Evolutionary conservation across 2,797 vertebrate species (phyloP).

Genomic region (Phoebastria nigripes): DNA sequence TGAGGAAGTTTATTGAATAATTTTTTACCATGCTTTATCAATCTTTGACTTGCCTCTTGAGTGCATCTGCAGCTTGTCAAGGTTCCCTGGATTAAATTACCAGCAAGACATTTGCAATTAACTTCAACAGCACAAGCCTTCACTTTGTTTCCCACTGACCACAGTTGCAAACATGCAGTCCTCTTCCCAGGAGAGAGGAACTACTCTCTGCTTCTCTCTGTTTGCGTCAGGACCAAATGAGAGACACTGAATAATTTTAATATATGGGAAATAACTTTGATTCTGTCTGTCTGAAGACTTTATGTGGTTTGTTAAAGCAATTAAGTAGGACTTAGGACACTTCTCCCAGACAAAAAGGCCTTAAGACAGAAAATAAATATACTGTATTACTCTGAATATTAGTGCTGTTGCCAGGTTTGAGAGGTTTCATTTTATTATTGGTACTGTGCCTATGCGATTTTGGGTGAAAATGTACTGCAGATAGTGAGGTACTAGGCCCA

Average conservation of each 20-base stretch:
- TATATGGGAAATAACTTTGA: neutral
- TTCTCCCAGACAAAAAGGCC: neutral
- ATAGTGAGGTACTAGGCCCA: neutral
- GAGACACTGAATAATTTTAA: neutral
- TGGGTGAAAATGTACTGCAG: neutral
- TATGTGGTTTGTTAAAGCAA: neutral
- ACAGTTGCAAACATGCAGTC: neutral
- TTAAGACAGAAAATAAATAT: neutral
- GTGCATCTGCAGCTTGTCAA: neutral
- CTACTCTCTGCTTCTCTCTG: neutral
- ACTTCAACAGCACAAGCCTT: neutral
- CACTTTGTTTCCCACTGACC: neutral
- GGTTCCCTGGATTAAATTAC: neutral
- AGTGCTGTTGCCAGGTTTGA: neutral
- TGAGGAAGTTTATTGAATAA: neutral
- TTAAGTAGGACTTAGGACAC: conserved; percentile 9
- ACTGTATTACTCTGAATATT: neutral
- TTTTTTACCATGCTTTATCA: neutral
- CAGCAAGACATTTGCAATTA: neutral
- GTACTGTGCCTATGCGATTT: neutral
- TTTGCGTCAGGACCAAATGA: neutral
- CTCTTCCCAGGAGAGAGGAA: neutral
- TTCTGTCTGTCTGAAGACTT: neutral
- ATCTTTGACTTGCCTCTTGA: neutral
- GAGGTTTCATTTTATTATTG: neutral